Percentiles rank a stretch among this genome's conserved stretches.
phyloP scores from a whole-genome alignment of 2,797 vertebrate species.

The Coccyzus lansbergi region DNA sequence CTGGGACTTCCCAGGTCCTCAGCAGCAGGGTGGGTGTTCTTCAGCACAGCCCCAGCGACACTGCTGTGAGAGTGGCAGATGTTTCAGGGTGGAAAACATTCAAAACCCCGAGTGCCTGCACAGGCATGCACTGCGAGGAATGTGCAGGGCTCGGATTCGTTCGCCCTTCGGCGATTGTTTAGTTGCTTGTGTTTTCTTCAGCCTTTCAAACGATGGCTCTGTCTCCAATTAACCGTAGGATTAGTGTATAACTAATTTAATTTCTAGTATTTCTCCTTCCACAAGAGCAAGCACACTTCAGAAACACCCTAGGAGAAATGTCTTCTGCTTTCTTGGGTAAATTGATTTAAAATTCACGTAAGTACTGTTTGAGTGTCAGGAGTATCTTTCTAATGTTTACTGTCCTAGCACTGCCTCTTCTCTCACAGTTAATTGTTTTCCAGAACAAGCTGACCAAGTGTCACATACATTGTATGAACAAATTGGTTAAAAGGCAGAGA shows the following conservation, averaged over 20 bases:
- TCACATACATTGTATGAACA: background rate
- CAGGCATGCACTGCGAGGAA: background rate
- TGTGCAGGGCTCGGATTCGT: background rate
- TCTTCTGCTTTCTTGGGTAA: background rate
- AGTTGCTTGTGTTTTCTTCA: background rate
- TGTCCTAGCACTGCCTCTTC: background rate
- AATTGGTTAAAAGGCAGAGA: background rate
- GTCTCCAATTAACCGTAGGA: background rate
- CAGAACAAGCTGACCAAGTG: background rate
- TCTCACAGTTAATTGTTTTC: background rate
- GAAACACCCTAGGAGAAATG: background rate
- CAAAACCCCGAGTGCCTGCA: background rate
- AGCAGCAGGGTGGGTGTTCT: no score
- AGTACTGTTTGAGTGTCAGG: background rate
- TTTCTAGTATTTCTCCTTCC: background rate
- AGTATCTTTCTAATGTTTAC: background rate
- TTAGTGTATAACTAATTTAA: background rate
- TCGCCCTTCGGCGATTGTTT: background rate
- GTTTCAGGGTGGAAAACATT: background rate
- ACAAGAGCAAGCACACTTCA: background rate
- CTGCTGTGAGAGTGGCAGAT: background rate
- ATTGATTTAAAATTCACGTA: background rate
- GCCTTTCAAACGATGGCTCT: background rate
- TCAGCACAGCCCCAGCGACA: background rate
- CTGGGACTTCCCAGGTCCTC: accelerated